Base-by-base conservation (phyloP, 2,797 vertebrate genomes). In the Ptychadena robeensis region DNA sequence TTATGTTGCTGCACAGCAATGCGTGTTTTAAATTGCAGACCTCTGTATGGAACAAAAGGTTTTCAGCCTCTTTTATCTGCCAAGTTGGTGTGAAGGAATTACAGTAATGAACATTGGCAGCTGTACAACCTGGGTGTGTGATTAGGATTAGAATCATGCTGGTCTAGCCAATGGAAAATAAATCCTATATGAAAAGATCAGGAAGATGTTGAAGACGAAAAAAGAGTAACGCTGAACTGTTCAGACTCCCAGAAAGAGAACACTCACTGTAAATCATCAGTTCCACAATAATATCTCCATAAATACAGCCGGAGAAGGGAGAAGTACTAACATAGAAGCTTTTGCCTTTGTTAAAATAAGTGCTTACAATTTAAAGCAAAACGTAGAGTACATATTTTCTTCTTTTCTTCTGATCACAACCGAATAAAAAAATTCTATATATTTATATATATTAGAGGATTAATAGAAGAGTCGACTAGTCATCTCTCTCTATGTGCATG, bases 71-170 rank as follows among this genome's bases (percentile, higher is more conserved):
- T 81, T 64, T 81, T 32, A 81, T 73, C 61, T 25, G 28, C 18
- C 30, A 61, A 32, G 40, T 18, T 28, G 10, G 27, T 68, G 34
- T 27, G 18, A n/a, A 18, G 22, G 73, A 75, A 70, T 76, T 82
- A 44, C 32, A 68, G 65, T 68, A 69, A 69, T 25, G 65, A 82
- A 59, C 28, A 59, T 9, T 69, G 64, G 72, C 80, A 75, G 48
- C 31, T n/a, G 35, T 40, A 70, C 73, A 76, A 61, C 44, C n/a
- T 69, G 27, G 34, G 37, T 76, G 66, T 82, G 67, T 82, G 53
- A 71, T 63, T 61, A 53, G 73, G 73, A 82, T 82, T 82, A 82
- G 74, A 14, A 25, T 71, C 68, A 72, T 48, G 37, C 28, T 80
- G 79, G 4, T 72, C 48, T 34, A n/a, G 40, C 31, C 14, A 37